Conservation (phyloP, 1,140 invertebrate species). For the Charaxes varanes region DNA sequence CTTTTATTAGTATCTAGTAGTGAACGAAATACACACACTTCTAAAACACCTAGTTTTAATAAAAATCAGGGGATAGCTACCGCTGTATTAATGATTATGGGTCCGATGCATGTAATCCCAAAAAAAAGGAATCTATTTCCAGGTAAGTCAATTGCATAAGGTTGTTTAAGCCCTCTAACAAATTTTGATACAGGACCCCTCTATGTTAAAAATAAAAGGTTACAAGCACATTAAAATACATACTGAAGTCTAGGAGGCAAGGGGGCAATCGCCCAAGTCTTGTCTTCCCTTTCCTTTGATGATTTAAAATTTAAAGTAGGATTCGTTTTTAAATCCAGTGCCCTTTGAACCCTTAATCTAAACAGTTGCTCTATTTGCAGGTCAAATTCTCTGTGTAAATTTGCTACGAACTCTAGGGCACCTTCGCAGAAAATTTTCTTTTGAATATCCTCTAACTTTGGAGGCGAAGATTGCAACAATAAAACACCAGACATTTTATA, state of each 20-base stretch:
- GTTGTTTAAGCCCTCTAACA: too few species aligned
- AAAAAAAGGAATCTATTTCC: too few species aligned
- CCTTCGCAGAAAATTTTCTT: conserved; percentile 56
- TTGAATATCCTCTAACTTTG: conserved; percentile 69
- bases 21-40: too few species aligned
- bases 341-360: conserved; percentile 45
- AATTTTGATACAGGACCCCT: too few species aligned
- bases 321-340: conserved; percentile 33
- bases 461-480: conserved; percentile 62
- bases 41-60: too few species aligned
- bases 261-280: conserved; percentile 73
- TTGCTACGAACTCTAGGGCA: conserved; percentile 61
- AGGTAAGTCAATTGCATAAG: too few species aligned
- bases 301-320: conserved; percentile 42
- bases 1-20: too few species aligned
- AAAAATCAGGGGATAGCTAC: too few species aligned
- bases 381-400: conserved; percentile 65
- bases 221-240: conserved; percentile 27
- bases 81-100: too few species aligned
- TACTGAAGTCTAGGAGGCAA: conserved; percentile 71
- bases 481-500: conserved; percentile 41
- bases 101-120: too few species aligned
- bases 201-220: too few species aligned
- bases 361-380: conserved; percentile 62
- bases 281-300: conserved; percentile 47